Evolutionary conservation across 2,797 vertebrate species (phyloP), one percentile per base, ranked within the genome.

Genomic region (Danionella dracula): DNA sequence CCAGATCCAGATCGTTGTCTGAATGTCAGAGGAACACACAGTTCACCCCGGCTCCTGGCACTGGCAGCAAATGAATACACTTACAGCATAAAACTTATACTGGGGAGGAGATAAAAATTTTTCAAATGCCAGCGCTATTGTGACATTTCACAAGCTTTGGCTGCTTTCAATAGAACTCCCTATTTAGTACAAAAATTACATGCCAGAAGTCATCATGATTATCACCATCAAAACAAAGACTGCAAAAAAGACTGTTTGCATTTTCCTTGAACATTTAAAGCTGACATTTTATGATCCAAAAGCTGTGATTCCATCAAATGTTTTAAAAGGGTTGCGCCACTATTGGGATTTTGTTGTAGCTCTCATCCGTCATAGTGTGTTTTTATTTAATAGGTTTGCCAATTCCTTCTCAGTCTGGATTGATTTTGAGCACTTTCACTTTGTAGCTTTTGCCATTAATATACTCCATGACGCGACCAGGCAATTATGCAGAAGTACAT

Each of bases 101-200:
- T 74, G 71, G 46, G 65, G 71, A 34, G 34, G 76, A 86, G 87
- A 90, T 89, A 87, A 89, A 86, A 86, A 57, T 83, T 84, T 73
- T 73, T 79, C 72, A 89, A 90, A 90, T 90, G 86, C 83, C 87
- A 90, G 46, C 78, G 76, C 74, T 81, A 82, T 85, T 85, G 86
- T 87, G 88, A 81, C 87, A 90, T 89, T 89, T 90, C 78, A 77
- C 63, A 69, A 58, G 63, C 5, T 53, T 72, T 74, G 71, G 75
- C 76, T 83, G 71, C 62, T 81, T 84, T 84, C 81, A 74, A 86
- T 79, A 68, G 68, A 81, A 80, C 84, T 77, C 78, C 72, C 72
- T 77, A 72, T 83, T 86, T 81, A 49, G 76, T 73, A 82, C 77
- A 76, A 73, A 78, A 78, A 81, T 73, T 49, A 68, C 67, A 69